A percentile compares a stretch with the other conserved stretches of the same genome.
These are phyloP conservation scores for Sebastes steindachneri DNA, from an alignment of 2,797 vertebrate species.

Conservation along the genomic window DNA sequence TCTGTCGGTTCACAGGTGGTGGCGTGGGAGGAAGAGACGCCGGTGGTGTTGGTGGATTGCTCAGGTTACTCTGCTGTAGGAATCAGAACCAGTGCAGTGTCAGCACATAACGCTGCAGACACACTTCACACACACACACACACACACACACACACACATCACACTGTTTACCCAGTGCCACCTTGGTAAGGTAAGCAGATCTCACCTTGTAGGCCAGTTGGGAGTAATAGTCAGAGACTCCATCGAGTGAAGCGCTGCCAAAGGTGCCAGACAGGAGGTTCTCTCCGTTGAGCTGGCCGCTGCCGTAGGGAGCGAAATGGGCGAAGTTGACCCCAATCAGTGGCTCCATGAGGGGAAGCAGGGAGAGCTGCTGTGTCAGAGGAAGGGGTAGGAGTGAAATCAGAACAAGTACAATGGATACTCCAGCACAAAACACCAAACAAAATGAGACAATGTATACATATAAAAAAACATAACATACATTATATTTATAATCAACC, in stretches of 20 bases:
- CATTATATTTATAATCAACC: background rate
- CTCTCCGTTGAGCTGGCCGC: slow-evolving; percentile 92
- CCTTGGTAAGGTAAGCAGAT: background rate
- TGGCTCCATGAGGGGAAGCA: slow-evolving; percentile 98
- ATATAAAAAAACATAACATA: background rate
- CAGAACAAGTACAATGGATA: background rate
- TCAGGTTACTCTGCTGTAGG: slow-evolving; percentile 97
- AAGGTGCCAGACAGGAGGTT: slow-evolving; percentile 95
- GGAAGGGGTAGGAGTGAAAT: background rate
- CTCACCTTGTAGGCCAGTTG: slow-evolving; percentile 97
- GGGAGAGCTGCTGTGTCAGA: slow-evolving; percentile 90
- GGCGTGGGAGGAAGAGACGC: slow-evolving; percentile 98
- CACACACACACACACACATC: background rate
- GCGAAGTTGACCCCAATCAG: slow-evolving; percentile 97
- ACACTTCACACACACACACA: background rate
- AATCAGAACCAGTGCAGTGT: slow-evolving; percentile 38
- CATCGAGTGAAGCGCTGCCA: slow-evolving; percentile 95
- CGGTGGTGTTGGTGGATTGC: slow-evolving; percentile 98
- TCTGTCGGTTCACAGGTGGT: slow-evolving; percentile 95
- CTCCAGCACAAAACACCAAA: background rate
- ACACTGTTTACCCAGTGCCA: background rate
- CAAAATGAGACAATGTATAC: background rate
- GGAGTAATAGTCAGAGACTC: slow-evolving; percentile 98
- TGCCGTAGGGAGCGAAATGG: slow-evolving; percentile 97
- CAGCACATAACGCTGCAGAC: slow-evolving; percentile 14